A percentile compares a stretch with the other conserved stretches of the same genome.
Evolutionary conservation across 2,888 invertebrate species (phyloP).

Genomic region (Sarcophaga caerulescens): DNA sequence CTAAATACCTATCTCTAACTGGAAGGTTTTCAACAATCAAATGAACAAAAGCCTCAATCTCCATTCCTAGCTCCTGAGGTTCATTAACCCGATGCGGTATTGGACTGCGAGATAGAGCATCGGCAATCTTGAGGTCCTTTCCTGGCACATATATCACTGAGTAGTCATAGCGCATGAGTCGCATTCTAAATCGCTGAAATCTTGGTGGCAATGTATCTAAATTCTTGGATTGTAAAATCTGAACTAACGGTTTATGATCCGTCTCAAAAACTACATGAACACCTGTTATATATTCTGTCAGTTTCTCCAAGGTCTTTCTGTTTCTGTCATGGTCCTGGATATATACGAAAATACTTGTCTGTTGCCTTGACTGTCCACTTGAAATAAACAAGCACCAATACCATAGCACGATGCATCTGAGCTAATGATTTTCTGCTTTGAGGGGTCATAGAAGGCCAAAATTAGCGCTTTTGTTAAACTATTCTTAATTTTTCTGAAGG

Average conservation of each 20-base stretch:
- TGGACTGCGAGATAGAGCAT: conserved; percentile 40
- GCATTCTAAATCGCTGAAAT: conserved; percentile 29
- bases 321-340: conserved; percentile 29
- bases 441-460: conserved; percentile 38
- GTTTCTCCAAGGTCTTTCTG: conserved; percentile 27
- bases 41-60: conserved; percentile 43
- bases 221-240: conserved; percentile 37
- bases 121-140: conserved; percentile 35
- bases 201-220: conserved; percentile 21
- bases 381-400: conserved; percentile 36
- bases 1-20: conserved; percentile 39
- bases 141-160: conserved; percentile 29
- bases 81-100: neutral
- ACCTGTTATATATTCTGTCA: neutral
- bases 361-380: neutral
- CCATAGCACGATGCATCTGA: conserved; percentile 50
- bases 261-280: conserved; percentile 26
- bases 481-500: conserved; percentile 21
- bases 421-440: conserved; percentile 35
- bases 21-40: conserved; percentile 33
- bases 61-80: conserved; percentile 24
- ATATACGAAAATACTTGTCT: conserved; percentile 38
- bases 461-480: conserved; percentile 12
- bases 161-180: conserved; percentile 40
- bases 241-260: conserved; percentile 36